phyloP scores from a whole-genome alignment of 2,797 vertebrate genomes.

The Choloepus didactylus region DNA sequence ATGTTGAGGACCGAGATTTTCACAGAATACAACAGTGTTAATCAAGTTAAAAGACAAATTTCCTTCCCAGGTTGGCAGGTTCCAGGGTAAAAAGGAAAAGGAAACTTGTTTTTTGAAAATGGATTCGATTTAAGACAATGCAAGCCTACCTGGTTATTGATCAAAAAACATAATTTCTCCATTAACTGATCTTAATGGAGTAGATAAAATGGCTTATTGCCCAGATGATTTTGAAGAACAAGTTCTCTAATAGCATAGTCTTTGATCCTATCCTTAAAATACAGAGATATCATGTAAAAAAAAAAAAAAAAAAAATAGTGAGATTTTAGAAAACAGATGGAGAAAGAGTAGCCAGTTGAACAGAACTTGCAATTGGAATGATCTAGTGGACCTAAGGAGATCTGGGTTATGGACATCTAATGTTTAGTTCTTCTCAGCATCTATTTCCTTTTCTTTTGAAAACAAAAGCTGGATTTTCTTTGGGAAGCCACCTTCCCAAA shows the following conservation, averaged over 20 bases:
- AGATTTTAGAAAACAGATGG: background rate
- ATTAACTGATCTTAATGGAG: conserved; percentile 6
- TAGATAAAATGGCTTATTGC: conserved; percentile 13
- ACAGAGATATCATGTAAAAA: background rate
- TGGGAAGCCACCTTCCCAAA: background rate
- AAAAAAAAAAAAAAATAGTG: background rate
- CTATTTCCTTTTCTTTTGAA: background rate
- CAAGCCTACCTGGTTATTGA: background rate
- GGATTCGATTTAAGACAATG: background rate
- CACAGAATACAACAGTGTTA: background rate
- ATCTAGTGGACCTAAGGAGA: rapidly evolving
- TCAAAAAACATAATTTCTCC: conserved; percentile 20
- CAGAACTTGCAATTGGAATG: background rate
- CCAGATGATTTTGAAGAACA: background rate
- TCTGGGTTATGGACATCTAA: background rate
- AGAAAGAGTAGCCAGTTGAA: background rate
- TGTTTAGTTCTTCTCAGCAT: background rate
- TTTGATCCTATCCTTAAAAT: background rate
- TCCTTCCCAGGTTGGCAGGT: background rate
- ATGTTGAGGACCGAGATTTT: background rate
- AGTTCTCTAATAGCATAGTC: background rate
- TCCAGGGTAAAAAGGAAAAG: background rate
- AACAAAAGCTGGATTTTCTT: background rate
- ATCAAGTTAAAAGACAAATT: background rate
- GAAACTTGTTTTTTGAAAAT: conserved; percentile 26